Evolutionary conservation across 2,888 invertebrate genomes (phyloP), one percentile per base, ranked within the genome.

Genomic region (Crioceris asparagi): DNA sequence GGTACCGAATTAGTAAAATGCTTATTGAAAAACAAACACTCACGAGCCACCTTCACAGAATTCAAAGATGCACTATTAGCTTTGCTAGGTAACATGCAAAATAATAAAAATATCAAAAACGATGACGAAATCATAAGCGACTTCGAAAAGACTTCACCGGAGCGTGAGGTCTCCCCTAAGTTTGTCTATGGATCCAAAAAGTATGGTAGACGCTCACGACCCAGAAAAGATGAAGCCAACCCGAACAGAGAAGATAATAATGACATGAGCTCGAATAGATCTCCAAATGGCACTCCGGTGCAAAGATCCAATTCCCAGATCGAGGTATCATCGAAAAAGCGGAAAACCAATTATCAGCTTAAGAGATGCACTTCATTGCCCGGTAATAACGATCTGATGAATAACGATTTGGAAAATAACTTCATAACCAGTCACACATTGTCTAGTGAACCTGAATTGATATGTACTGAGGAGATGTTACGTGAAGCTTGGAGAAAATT

Each of bases 1-100:
- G 75, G 80, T 40, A 66, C 71, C 23, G 69, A 75, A 43, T 34
- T 46, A 7, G 40, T 45, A 21, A 39, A 38, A 33, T 44, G 42
- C 44, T 65, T 83, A 40, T 68, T 79, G 40, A 64, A 65, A 23
- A 66, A 67, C 39, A 70, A 71, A 46, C 50, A 54, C 41, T 56
- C 61, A 17, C 64, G 70, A 11, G 77, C 77, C 19, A 72, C 82
- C 39, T 87, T 86, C 65, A 64, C 71, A 16, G 77, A 81, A 58
- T 87, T 87, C 57, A 79, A 83, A 54, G 79, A 82, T 61, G 84
- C 80, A 5, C 66, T 87, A 43, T 66, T 86, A 17, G 69, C 75
- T 41, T 72, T 83, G 49, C 69, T 85, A 39, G 82, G 76, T 14
- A 60, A 75, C 66, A 52, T 61, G 51, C 48, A 52, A 36, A 47